phyloP scores from a whole-genome alignment of 1,140 invertebrate species.

The Palaemon carinicauda region DNA sequence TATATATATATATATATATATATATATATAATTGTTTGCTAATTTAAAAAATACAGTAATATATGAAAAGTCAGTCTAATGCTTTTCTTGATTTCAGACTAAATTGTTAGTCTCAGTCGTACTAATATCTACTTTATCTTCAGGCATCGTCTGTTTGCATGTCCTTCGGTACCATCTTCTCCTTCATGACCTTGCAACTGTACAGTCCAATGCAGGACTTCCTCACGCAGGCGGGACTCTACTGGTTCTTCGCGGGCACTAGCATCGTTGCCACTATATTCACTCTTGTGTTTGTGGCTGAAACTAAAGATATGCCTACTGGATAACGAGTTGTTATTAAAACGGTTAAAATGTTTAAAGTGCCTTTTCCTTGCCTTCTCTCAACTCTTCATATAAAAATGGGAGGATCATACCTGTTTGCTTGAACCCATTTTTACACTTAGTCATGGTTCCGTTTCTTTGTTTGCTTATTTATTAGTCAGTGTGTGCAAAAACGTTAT shows the following conservation, averaged over 20 bases:
- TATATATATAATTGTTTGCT: too few relatives aligned
- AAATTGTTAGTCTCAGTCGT: background rate
- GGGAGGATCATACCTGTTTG: too few relatives aligned
- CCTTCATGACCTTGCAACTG: conserved; percentile 14
- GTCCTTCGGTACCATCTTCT: conserved; percentile 7
- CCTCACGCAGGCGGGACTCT: conserved; percentile 30
- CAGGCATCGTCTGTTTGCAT: conserved; percentile 44
- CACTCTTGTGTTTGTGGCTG: background rate
- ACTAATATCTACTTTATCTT: background rate
- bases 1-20: too few relatives aligned
- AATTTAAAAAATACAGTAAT: background rate
- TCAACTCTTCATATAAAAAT: too few relatives aligned
- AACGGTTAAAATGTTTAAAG: too few relatives aligned
- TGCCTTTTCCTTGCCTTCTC: too few relatives aligned
- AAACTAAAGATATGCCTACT: conserved; percentile 34
- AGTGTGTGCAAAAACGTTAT: too few relatives aligned
- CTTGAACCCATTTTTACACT: too few relatives aligned
- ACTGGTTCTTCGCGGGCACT: conserved; percentile 16
- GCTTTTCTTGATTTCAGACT: background rate
- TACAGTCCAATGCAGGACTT: conserved; percentile 27
- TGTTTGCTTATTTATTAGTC: too few relatives aligned
- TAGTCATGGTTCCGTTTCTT: too few relatives aligned
- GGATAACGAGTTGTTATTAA: background rate
- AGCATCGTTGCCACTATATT: conserved; percentile 20
- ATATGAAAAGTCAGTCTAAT: background rate